Evolutionary conservation across 2,888 invertebrate species (phyloP), one percentile per base, ranked within the genome.

Genomic region (Monoplex corrugatus): DNA sequence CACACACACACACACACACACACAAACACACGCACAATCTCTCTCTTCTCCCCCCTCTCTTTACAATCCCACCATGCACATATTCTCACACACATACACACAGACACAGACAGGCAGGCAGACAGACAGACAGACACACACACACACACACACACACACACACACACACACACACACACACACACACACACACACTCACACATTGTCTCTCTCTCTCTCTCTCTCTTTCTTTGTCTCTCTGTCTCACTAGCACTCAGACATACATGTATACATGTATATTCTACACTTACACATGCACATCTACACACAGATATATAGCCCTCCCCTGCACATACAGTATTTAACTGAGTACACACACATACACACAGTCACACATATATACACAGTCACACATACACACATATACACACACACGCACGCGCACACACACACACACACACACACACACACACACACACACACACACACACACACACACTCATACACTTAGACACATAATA

Each of bases 391-490:
- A 5, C 6, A 68, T 2, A 5, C 6, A 68, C 68, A 68, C 6
- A 5, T 3, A 28, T 2, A 28, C 19, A 28, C 68, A 68, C 68
- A 68, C 68, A 68, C 68, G n/a, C 68, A 68, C 68, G n/a, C 68
- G n/a, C 68, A 68, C 5, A 3, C 5, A 5, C 5, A 68, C 68
- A 68, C 5, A 5, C 68, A 68, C 5, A 68, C 68, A 68, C 68
- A 68, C 68, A 68, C 68, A 68, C 68, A 68, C 68, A 68, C 68
- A 68, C 6, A 5, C 6, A 68, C 5, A 3, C 5, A 68, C 5
- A 68, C 68, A 68, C 16, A 68, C 68, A 68, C 68, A 68, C 68
- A 68, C 68, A 68, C 68, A 68, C 68, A 68, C 68, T n/a, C 68
- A 68, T n/a, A 68, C 68, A 68, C 68, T n/a, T n/a, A 68, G 28